Base-by-base conservation (phyloP, 2,888 invertebrate genomes). In the Dysmachus trigonus region DNA sequence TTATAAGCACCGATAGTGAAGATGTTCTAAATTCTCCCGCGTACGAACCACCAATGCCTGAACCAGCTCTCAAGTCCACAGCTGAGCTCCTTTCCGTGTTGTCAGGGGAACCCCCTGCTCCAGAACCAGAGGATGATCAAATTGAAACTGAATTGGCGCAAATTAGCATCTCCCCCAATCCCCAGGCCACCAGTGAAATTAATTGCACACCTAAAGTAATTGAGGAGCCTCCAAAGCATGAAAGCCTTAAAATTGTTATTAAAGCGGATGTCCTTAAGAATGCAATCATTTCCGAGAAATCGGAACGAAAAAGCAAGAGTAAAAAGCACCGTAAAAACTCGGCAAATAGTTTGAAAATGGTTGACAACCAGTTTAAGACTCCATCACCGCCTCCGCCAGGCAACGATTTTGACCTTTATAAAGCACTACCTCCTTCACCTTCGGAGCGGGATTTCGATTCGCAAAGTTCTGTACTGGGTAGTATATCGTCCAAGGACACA, bases 1-100 rank as follows among this genome's bases (percentile, higher is more conserved):
- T 94, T 90, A 94, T 94, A 85, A 94, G 94, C 90, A 94, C 94
- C 83, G 94, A 94, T 89, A 94, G 94, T 86, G 94, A 94, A 92
- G 94, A 94, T 90, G 93, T 94, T 82, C 93, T 93, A 79, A 93
- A 93, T 88, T 94, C 94, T 82, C 94, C 94, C 85, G 92, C 92
- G 87, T 93, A 93, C 88, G 93, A 93, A 72, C 86, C 87, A 74
- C 86, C 87, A 53, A 73, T 87, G 73, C 85, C 86, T 83, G 82
- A 87, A 86, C 86, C 87, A 74, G 27, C 92, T 8, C 72, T 84
- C 30, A 35, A 84, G 62, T 86, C 88, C 15, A 87, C 88, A 3
- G 88, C 87, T 27, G 88, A 88, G 35, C 62, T 88, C 2, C 47
- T 88, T 53, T 87, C 88, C 10, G 86, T 87, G 10, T 47, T 88